Percentiles rank a stretch among this genome's conserved stretches.
Evolutionary conservation across 2,113 vertebrate species (phyloP).

Genomic region (Tyrannus savana): DNA sequence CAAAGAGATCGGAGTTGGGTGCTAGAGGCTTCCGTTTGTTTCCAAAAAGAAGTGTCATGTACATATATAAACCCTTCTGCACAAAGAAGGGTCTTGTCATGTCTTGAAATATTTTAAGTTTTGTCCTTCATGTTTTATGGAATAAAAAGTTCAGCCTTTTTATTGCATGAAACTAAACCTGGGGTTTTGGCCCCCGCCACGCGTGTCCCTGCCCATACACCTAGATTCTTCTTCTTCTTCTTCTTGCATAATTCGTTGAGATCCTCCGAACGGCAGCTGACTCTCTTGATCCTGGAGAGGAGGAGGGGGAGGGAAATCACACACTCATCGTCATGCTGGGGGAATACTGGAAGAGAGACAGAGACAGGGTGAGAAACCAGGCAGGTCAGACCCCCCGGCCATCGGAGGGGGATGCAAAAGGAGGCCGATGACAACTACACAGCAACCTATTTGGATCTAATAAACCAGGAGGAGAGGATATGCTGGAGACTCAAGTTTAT

Average conservation of each 20-base stretch:
- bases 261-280: slow-evolving; percentile 92
- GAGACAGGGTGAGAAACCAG: slow-evolving; percentile 58
- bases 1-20: slow-evolving; percentile 77
- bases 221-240: slow-evolving; percentile 81
- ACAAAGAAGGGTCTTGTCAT: slow-evolving; percentile 85
- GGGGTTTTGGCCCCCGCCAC: slow-evolving; percentile 66
- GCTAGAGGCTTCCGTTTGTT: slow-evolving; percentile 79
- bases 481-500: neutral
- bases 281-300: slow-evolving; percentile 80
- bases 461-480: neutral
- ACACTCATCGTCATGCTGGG: slow-evolving; percentile 99
- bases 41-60: slow-evolving; percentile 82
- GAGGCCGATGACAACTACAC: neutral
- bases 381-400: neutral
- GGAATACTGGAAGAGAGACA: slow-evolving; percentile 88
- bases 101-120: slow-evolving; percentile 83
- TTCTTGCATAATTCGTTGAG: slow-evolving; percentile 88
- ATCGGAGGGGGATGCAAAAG: neutral
- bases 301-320: slow-evolving; percentile 83
- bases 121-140: slow-evolving; percentile 93
- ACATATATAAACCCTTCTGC: slow-evolving; percentile 83
- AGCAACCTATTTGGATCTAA: slow-evolving; percentile 21
- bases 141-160: slow-evolving; percentile 91
- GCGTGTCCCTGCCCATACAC: slow-evolving; percentile 84
- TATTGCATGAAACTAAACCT: slow-evolving; percentile 89